A percentile compares a stretch with the other conserved stretches of the same genome.
Conservation (phyloP, 2,113 vertebrate species). For the Oryzias woworae region DNA sequence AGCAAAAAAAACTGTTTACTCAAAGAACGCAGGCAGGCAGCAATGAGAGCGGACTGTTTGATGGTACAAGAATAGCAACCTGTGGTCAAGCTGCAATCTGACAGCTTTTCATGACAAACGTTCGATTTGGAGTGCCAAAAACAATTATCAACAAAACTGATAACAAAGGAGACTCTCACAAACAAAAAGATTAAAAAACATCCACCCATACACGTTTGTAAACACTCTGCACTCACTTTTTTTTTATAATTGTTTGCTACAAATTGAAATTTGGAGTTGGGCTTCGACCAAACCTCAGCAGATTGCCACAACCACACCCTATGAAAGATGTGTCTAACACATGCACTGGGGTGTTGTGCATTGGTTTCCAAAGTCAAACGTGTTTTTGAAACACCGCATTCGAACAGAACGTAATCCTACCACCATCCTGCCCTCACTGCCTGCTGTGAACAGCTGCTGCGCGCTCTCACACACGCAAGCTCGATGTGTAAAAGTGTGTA, state of each 20-base stretch:
- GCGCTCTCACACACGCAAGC: slow-evolving; percentile 47
- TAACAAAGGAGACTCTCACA: slow-evolving; percentile 27
- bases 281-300: slow-evolving; percentile 57
- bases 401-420: slow-evolving; percentile 43
- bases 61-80: slow-evolving; percentile 28
- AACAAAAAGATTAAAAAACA: slow-evolving; percentile 48
- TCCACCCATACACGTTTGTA: slow-evolving; percentile 36
- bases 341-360: slow-evolving; percentile 43
- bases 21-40: slow-evolving; percentile 29
- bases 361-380: slow-evolving; percentile 35
- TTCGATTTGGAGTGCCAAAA: slow-evolving; percentile 41
- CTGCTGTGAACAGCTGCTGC: slow-evolving; percentile 67
- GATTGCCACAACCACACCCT: slow-evolving; percentile 70
- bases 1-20: slow-evolving; percentile 30
- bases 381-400: slow-evolving; percentile 51
- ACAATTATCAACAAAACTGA: slow-evolving; percentile 51
- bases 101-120: slow-evolving; percentile 35
- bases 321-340: slow-evolving; percentile 63
- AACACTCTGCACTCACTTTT: slow-evolving; percentile 29
- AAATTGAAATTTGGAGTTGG: slow-evolving; percentile 55
- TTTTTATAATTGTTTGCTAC: slow-evolving; percentile 28
- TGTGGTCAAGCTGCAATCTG: slow-evolving; percentile 40
- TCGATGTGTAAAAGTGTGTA: slow-evolving; percentile 53
- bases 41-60: slow-evolving; percentile 8
- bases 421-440: slow-evolving; percentile 15